Evolutionary conservation across 2,113 vertebrate genomes (phyloP), one percentile per base, ranked within the genome.

Genomic region (Bagarius yarrelli): DNA sequence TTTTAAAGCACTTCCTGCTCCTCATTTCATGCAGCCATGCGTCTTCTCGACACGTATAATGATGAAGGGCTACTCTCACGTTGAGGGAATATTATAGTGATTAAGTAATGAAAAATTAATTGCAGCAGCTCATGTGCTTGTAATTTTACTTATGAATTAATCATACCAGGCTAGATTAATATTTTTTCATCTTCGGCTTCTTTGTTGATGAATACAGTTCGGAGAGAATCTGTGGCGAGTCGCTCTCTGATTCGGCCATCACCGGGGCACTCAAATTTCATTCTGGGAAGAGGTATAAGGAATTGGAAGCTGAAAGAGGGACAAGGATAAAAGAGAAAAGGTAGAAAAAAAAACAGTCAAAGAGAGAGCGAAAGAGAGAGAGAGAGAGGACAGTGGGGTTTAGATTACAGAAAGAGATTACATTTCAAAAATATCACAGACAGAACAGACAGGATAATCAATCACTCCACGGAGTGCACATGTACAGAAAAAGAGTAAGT

Each of bases 361-460:
- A 69, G 70, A 60, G 69, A 67, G 76, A 59, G 40, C 59, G 40
- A 74, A 69, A 74, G 76, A 73, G 70, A 32, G 60, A 76, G 76
- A 83, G 82, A 47, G 60, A 79, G 60, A 79, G 57, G 67, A 78
- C 76, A 81, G 69, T 78, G 69, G 40, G 75, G 80, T 89, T 91
- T 89, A 89, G 87, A 89, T 90, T 90, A 88, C 87, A 90, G 72
- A 81, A 76, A 83, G 80, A 86, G 84, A 87, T 85, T 86, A 87
- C 80, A 80, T 87, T 88, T 88, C 78, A 86, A 91, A 92, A 92
- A 91, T 87, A 89, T 88, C 88, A 88, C 88, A 87, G 89, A 91
- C 91, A 86, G 89, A 87, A 88, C 88, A 64, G 89, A 89, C 91
- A 87, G 91, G 90, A 91, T 90, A 91, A 93, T 92, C 91, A 92